These are phyloP conservation scores for Ennomos fuscantarius DNA, from an alignment of 2,888 invertebrate species.

Conservation along the genomic window DNA sequence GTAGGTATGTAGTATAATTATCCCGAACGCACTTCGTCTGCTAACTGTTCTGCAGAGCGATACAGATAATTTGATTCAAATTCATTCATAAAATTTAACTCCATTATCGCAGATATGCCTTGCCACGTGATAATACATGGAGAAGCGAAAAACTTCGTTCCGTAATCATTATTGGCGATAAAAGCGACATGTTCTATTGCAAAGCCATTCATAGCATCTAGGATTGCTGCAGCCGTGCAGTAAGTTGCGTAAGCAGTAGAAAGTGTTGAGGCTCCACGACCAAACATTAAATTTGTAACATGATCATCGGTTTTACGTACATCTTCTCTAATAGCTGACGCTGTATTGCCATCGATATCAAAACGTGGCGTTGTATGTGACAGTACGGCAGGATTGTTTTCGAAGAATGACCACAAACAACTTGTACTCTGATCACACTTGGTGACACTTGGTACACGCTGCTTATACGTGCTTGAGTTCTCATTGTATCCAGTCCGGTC, in stretches of 20 bases:
- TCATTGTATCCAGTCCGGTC: slow-evolving; percentile 25
- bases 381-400: slow-evolving; percentile 29
- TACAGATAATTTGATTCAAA: slow-evolving; percentile 25
- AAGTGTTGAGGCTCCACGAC: neutral
- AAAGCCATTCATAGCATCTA: slow-evolving; percentile 29
- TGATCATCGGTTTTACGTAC: slow-evolving; percentile 16
- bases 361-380: slow-evolving; percentile 24
- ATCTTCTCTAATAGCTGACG: slow-evolving; percentile 16
- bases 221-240: slow-evolving; percentile 39
- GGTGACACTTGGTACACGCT: slow-evolving; percentile 17
- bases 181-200: slow-evolving; percentile 32
- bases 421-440: slow-evolving; percentile 23
- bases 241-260: slow-evolving; percentile 31
- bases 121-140: slow-evolving; percentile 24
- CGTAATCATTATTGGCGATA: slow-evolving; percentile 29
- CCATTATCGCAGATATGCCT: slow-evolving; percentile 18
- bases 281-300: slow-evolving; percentile 5
- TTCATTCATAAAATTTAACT: slow-evolving; percentile 17
- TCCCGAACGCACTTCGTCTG: slow-evolving; percentile 6
- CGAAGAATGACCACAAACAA: slow-evolving; percentile 33
- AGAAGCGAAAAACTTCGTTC: slow-evolving; percentile 27
- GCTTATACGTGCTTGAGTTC: slow-evolving; percentile 28
- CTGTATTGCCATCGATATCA: slow-evolving; percentile 10
- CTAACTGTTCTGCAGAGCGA: slow-evolving; percentile 5
- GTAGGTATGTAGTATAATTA: no score